Evolutionary conservation across 2,888 invertebrate genomes (phyloP), one percentile per base, ranked within the genome.

Genomic region (Habroteleia sp.): DNA sequence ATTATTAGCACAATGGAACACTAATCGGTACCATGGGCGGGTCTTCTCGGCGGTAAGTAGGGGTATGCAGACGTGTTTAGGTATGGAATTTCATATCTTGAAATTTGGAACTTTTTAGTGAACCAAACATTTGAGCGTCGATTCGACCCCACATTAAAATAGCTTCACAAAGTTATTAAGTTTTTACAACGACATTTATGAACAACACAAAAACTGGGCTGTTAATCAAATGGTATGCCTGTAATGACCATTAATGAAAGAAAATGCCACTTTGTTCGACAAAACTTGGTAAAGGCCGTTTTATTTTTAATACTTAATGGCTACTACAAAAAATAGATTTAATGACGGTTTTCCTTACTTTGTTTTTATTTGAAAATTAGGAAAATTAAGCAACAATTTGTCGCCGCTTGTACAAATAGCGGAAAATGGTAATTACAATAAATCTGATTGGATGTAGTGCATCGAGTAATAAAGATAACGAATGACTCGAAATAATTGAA

Each of bases 1-100:
- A 74, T 74, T 74, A 74, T 74, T 73, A 73, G 48, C 54, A 66
- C 66, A 73, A 73, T 73, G 66, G 46, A 58, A 56, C 60, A 66
- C 66, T 73, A 73, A 73, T 73, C 73, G 73, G 10, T 29, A 52
- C 52, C 56, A 48, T 56, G 48, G 68, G 68, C 68, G 68, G 68
- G 31, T 48, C 27, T 17, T 35, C 13, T n/a, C 33, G 6, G 13
- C 25, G 23, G 27, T 50, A 58, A 58, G 68, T 58, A 68, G 68
- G 68, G 58, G 58, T 58, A 44, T 37, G 44, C 44, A 52, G 50
- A 29, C 60, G 37, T 52, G 60, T 58, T 69, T 69, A 60, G 60
- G 69, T 69, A 60, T 69, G 69, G 42, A 60, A 69, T 69, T 69
- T 60, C 69, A 60, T 69, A 69, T 62, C 54, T 71, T 54, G 60